Evolutionary conservation across 2,888 invertebrate species (phyloP).

Genomic region (Drosophila nr. perissopoda): DNA sequence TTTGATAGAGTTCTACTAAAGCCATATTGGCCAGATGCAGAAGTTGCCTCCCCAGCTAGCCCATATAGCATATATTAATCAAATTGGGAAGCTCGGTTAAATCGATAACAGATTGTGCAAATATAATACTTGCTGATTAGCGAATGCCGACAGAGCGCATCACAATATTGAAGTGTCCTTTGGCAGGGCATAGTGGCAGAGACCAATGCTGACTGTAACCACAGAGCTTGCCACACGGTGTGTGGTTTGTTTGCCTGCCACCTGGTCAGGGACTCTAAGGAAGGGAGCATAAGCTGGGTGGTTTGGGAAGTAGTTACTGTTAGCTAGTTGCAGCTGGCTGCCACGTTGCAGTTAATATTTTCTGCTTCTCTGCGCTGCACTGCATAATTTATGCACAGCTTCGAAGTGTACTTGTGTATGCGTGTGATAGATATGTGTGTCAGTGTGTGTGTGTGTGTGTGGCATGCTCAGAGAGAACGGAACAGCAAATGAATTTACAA

Average conservation of each 20-base stretch:
- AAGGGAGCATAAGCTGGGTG: not conserved
- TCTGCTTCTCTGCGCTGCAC: conserved; percentile 70
- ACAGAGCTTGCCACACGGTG: conserved; percentile 51
- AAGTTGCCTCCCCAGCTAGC: not conserved
- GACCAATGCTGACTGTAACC: conserved; percentile 32
- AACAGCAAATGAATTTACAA: conserved; percentile 63
- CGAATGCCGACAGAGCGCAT: conserved; percentile 8
- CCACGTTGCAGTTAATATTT: conserved; percentile 74
- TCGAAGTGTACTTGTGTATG: conserved; percentile 19
- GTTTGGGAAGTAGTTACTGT: conserved; percentile 6
- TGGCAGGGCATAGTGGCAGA: conserved; percentile 7
- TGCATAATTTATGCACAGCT: conserved; percentile 76
- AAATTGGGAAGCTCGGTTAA: not conserved
- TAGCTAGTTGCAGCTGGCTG: conserved; percentile 33
- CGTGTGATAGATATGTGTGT: conserved; percentile 14
- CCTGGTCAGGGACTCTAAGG: conserved; percentile 49
- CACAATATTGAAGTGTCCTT: conserved; percentile 10
- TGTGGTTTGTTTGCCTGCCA: conserved; percentile 76
- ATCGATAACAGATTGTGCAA: not conserved
- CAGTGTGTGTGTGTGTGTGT: conserved; percentile 40
- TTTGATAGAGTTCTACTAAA: not conserved
- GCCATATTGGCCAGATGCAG: not conserved
- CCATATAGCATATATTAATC: not conserved
- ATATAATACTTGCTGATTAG: not conserved
- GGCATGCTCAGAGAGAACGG: conserved; percentile 49